phyloP scores from a whole-genome alignment of 2,113 vertebrate species.

The Trichomycterus rosablanca region DNA sequence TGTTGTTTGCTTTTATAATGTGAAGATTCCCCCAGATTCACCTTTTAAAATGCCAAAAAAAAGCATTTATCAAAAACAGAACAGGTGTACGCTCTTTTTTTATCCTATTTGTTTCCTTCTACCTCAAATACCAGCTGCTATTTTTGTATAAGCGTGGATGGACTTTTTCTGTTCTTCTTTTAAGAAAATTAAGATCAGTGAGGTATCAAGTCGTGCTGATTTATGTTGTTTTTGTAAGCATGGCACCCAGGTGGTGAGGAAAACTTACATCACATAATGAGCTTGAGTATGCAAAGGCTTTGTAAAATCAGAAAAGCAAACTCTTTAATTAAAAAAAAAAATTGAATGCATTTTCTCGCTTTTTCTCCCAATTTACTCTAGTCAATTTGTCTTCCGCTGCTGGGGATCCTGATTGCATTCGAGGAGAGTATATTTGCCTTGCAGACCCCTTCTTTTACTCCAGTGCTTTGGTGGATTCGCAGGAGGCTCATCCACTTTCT shows the following conservation, averaged over 20 bases:
- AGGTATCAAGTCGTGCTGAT: not conserved
- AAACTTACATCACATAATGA: conserved; percentile 1
- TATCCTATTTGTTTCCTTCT: conserved; percentile 1
- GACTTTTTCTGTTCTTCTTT: not conserved
- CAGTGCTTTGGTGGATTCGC: too few species aligned
- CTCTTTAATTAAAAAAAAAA: too few species aligned
- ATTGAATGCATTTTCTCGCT: too few species aligned
- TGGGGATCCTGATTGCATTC: too few species aligned
- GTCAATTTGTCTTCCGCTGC: too few species aligned
- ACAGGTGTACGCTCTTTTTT: conserved; percentile 10
- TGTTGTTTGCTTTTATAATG: conserved; percentile 1
- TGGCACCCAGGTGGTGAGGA: conserved; percentile 1
- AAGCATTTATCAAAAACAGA: conserved; percentile 18
- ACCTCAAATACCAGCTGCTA: not conserved
- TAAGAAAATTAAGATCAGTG: not conserved
- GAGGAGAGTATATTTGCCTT: too few species aligned
- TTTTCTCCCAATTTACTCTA: too few species aligned
- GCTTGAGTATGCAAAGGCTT: not conserved
- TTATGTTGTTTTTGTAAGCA: not conserved
- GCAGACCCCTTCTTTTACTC: too few species aligned
- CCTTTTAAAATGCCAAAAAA: conserved; percentile 23
- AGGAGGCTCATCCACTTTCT: too few species aligned
- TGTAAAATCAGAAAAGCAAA: too few species aligned
- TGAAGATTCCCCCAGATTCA: conserved; percentile 15
- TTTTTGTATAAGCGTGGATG: not conserved